Evolutionary conservation across 2,888 invertebrate species (phyloP).

Genomic region (Euphydryas editha): DNA sequence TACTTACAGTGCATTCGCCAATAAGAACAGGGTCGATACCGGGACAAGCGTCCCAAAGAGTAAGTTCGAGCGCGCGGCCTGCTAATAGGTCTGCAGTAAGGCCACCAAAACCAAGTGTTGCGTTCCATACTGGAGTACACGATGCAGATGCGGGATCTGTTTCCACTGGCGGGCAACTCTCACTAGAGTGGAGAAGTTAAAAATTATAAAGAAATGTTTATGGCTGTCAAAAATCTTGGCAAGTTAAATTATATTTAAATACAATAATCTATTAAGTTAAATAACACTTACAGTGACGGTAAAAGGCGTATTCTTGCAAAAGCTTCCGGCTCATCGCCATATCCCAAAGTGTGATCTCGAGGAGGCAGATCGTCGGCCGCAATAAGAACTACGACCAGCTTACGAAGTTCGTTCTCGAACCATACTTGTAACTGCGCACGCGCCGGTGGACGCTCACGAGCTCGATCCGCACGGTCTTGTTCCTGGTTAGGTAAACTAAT

Average conservation of each 20-base stretch:
- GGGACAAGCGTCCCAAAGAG: slow-evolving; percentile 93
- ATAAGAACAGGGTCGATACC: slow-evolving; percentile 92
- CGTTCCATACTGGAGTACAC: slow-evolving; percentile 96
- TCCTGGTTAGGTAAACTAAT: slow-evolving; percentile 59
- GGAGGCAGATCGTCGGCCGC: slow-evolving; percentile 93
- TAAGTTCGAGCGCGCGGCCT: slow-evolving; percentile 92
- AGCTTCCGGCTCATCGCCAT: slow-evolving; percentile 91
- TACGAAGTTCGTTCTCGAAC: slow-evolving; percentile 92
- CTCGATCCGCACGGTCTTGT: slow-evolving; percentile 73
- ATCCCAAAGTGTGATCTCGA: slow-evolving; percentile 90
- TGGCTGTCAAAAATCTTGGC: not conserved
- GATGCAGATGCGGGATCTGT: slow-evolving; percentile 94
- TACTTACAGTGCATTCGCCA: slow-evolving; percentile 88
- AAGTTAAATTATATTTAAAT: no score
- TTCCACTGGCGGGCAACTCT: slow-evolving; percentile 89
- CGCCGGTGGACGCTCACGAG: slow-evolving; percentile 88
- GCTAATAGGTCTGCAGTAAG: slow-evolving; percentile 91
- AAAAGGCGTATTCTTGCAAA: slow-evolving; percentile 92
- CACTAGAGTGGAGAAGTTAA: slow-evolving; percentile 71
- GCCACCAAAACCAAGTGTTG: slow-evolving; percentile 92
- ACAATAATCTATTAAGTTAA: not conserved
- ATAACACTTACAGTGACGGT: slow-evolving; percentile 88
- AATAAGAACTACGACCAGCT: slow-evolving; percentile 92
- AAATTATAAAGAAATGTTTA: not conserved
- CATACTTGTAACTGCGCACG: slow-evolving; percentile 94